These are phyloP conservation scores for Zosterops hypoxanthus DNA, from an alignment of 2,113 vertebrate species.

Conservation along the genomic window DNA sequence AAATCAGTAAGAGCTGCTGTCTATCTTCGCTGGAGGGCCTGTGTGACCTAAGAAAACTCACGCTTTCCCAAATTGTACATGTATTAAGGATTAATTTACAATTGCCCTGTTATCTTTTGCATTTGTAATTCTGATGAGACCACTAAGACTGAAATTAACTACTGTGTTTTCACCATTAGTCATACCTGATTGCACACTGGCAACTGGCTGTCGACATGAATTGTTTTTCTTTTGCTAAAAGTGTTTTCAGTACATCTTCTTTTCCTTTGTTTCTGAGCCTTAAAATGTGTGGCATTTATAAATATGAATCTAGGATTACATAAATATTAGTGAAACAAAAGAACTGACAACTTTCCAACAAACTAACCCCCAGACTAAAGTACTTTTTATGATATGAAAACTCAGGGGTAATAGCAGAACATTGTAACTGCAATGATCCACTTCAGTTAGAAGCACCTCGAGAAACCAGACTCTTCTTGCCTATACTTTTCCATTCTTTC, in stretches of 20 bases:
- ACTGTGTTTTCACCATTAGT: neutral
- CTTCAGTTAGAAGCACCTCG: neutral
- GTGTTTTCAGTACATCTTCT: neutral
- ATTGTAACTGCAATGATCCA: fast-evolving
- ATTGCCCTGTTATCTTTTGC: neutral
- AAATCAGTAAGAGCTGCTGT: neutral
- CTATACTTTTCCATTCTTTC: neutral
- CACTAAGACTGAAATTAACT: neutral
- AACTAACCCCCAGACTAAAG: neutral
- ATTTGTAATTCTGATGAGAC: neutral
- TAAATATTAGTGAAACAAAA: neutral
- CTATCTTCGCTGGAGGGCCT: neutral
- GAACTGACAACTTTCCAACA: neutral
- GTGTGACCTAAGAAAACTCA: fast-evolving
- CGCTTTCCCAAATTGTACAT: neutral
- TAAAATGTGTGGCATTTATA: neutral
- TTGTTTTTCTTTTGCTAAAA: neutral
- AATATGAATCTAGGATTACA: neutral
- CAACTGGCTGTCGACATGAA: neutral
- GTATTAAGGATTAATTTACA: neutral
- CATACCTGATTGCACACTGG: neutral
- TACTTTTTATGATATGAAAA: neutral
- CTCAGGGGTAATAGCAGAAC: neutral
- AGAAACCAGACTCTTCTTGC: neutral
- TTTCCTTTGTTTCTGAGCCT: neutral